Evolutionary conservation across 2,888 invertebrate genomes (phyloP).

Genomic region (Phalera bucephala): DNA sequence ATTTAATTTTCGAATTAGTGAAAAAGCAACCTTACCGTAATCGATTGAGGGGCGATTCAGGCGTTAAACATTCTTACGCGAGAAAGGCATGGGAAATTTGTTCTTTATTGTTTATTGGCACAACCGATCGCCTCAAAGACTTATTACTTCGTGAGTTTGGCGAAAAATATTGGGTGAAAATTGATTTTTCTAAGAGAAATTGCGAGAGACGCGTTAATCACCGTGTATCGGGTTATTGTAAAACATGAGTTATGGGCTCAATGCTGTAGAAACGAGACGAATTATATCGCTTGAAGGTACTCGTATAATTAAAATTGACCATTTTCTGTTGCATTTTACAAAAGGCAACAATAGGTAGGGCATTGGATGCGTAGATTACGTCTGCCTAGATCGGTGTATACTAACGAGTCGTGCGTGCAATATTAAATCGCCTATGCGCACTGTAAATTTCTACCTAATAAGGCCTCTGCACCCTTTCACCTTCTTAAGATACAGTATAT

Average conservation of each 20-base stretch:
- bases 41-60: constrained; percentile 6
- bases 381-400: too few species aligned
- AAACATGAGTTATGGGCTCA: not conserved
- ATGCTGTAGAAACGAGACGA: too few species aligned
- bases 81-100: constrained; percentile 51
- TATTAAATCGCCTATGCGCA: too few species aligned
- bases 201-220: constrained; percentile 12
- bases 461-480: too few species aligned
- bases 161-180: constrained; percentile 64
- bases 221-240: constrained; percentile 7
- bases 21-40: constrained; percentile 22
- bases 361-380: too few species aligned
- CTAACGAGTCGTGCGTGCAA: too few species aligned
- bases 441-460: too few species aligned
- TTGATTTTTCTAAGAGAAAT: constrained; percentile 50
- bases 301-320: too few species aligned
- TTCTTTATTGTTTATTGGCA: constrained; percentile 74
- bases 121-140: constrained; percentile 51
- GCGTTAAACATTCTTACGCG: constrained; percentile 15
- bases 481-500: too few species aligned
- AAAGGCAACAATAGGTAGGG: too few species aligned
- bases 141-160: constrained; percentile 53
- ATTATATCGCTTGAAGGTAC: too few species aligned
- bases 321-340: too few species aligned
- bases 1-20: constrained; percentile 13